Percentiles rank a stretch among this genome's conserved stretches.
These are phyloP conservation scores for Steatocranus sp. DNA, from an alignment of 2,797 vertebrate genomes.

Conservation along the genomic window DNA sequence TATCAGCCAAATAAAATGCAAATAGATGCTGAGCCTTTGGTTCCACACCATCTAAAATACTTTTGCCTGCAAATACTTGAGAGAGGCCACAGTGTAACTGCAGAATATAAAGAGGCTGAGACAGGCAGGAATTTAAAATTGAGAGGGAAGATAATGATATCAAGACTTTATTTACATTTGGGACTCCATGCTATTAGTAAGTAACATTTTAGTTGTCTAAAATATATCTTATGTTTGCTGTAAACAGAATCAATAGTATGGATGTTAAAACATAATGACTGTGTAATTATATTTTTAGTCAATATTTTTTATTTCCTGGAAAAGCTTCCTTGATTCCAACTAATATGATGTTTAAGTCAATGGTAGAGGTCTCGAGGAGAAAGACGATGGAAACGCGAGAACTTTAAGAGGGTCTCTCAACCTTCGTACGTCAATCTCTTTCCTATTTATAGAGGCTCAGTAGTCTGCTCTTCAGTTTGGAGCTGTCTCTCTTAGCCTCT, in stretches of 20 bases:
- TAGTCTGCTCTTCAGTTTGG: conserved; percentile 2
- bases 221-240: not conserved
- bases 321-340: not conserved
- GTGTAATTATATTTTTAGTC: not conserved
- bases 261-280: not conserved
- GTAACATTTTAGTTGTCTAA: not conserved
- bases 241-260: not conserved
- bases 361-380: not conserved
- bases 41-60: not conserved
- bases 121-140: not conserved
- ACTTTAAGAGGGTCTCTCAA: not conserved
- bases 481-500: conserved; percentile 2
- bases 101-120: not conserved
- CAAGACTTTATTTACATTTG: not conserved
- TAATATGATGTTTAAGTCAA: not conserved
- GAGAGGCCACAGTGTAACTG: not conserved
- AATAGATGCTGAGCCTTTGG: conserved; percentile 1
- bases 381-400: not conserved
- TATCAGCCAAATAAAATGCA: not conserved
- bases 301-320: not conserved
- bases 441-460: conserved; percentile 28
- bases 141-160: not conserved
- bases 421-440: conserved; percentile 3
- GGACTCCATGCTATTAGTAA: not conserved
- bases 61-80: not conserved